A percentile compares a stretch with the other conserved stretches of the same genome.
These are phyloP conservation scores for Phyllotis vaccarum DNA, from an alignment of 2,797 vertebrate species.

Conservation along the genomic window DNA sequence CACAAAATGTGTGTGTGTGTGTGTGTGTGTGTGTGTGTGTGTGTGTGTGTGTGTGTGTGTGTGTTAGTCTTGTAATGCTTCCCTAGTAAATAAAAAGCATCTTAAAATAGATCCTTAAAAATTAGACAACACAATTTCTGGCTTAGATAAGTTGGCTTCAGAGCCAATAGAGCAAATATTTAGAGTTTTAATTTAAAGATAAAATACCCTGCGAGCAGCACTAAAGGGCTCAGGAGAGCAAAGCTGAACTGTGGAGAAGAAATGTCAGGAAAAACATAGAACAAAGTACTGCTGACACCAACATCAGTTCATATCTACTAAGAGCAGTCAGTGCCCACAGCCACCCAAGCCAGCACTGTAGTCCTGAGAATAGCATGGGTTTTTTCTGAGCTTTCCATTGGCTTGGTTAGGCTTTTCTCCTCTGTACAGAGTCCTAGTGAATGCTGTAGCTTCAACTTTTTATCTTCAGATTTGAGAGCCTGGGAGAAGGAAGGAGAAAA, in stretches of 20 bases:
- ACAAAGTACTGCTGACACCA: neutral
- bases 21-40: neutral
- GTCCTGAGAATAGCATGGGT: neutral
- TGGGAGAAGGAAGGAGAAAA: conserved; percentile 36
- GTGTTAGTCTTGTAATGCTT: conserved; percentile 65
- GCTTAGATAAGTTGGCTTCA: conserved; percentile 52
- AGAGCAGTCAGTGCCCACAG: neutral
- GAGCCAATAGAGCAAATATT: conserved; percentile 70
- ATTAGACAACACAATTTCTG: conserved; percentile 61
- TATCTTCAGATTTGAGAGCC: neutral
- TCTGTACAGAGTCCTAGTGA: neutral
- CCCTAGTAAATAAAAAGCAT: conserved; percentile 62
- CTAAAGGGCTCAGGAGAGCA: neutral
- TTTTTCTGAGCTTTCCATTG: neutral
- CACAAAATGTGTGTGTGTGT: conserved; percentile 12
- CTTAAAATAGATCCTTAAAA: conserved; percentile 73
- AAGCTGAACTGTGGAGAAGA: conserved; percentile 28
- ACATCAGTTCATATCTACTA: neutral
- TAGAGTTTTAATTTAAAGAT: conserved; percentile 68
- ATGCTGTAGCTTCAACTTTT: neutral
- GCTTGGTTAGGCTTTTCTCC: conserved; percentile 2
- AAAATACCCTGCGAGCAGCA: conserved; percentile 63
- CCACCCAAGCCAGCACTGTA: neutral
- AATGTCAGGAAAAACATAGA: conserved; percentile 41
- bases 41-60: too few relatives aligned